These are phyloP conservation scores for Allophyes oxyacanthae DNA, from an alignment of 2,888 invertebrate genomes.

Conservation along the genomic window DNA sequence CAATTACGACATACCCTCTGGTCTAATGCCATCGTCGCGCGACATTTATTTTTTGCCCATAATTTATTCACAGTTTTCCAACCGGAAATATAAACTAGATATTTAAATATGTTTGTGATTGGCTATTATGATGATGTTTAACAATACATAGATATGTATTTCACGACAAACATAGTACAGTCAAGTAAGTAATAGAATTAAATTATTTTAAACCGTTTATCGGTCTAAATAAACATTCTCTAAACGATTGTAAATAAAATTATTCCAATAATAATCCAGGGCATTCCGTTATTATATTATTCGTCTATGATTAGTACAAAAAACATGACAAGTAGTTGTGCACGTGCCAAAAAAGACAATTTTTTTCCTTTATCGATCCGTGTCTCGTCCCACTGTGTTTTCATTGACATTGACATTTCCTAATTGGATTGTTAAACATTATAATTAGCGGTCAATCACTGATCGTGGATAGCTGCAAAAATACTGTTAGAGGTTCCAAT, in stretches of 20 bases:
- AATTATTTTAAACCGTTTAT: conserved; percentile 3
- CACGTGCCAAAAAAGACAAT: conserved; percentile 47
- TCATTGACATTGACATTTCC: conserved; percentile 74
- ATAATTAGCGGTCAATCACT: conserved; percentile 69
- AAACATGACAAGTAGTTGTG: conserved; percentile 61
- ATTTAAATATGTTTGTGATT: too few relatives aligned
- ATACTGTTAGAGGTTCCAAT: conserved; percentile 55
- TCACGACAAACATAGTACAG: too few relatives aligned
- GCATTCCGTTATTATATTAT: conserved; percentile 61
- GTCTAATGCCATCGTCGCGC: too few relatives aligned
- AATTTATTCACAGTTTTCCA: too few relatives aligned
- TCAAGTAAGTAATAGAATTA: too few relatives aligned
- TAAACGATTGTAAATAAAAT: conserved; percentile 20
- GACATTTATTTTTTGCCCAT: too few relatives aligned
- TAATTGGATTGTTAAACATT: conserved; percentile 80
- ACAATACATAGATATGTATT: too few relatives aligned
- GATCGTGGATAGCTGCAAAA: conserved; percentile 49
- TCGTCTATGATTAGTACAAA: conserved; percentile 45
- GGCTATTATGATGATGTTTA: too few relatives aligned
- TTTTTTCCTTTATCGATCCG: conserved; percentile 42
- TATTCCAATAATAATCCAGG: conserved; percentile 38
- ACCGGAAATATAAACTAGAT: too few relatives aligned
- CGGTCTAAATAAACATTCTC: not conserved
- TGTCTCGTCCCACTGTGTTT: conserved; percentile 66
- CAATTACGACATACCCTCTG: too few relatives aligned